Evolutionary conservation across 2,888 invertebrate species (phyloP).

Genomic region (Carterocephalus palaemon): DNA sequence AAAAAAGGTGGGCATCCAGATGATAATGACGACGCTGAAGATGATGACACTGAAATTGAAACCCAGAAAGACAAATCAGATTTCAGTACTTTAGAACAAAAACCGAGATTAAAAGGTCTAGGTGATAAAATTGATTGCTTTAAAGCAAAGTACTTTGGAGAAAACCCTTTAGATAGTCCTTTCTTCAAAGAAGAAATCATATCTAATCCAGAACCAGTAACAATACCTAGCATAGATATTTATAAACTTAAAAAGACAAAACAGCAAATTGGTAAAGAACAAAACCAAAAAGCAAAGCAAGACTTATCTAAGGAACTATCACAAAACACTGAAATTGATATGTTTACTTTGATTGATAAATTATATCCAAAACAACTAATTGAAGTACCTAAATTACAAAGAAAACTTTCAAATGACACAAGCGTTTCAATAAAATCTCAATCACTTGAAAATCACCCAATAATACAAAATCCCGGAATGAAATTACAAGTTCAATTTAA

Average conservation of each 20-base stretch:
- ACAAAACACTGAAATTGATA: slow-evolving; percentile 19
- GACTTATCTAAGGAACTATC: background rate
- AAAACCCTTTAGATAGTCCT: slow-evolving; percentile 86
- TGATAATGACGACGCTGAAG: slow-evolving; percentile 49
- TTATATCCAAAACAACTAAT: slow-evolving; percentile 11
- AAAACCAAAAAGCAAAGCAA: background rate
- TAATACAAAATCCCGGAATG: no score
- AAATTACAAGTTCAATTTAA: no score
- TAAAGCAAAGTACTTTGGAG: slow-evolving; percentile 86
- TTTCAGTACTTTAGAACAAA: slow-evolving; percentile 49
- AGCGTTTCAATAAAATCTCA: background rate
- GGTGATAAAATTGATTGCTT: slow-evolving; percentile 87
- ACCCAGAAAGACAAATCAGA: slow-evolving; percentile 43
- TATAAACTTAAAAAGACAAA: slow-evolving; percentile 31
- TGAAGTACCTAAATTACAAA: slow-evolving; percentile 2
- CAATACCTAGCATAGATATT: slow-evolving; percentile 39
- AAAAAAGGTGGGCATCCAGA: slow-evolving; percentile 54
- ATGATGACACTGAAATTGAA: slow-evolving; percentile 32
- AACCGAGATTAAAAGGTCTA: slow-evolving; percentile 79
- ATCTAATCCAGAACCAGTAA: slow-evolving; percentile 65
- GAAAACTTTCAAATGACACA: slow-evolving; percentile 9
- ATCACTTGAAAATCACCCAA: no score
- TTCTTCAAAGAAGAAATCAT: slow-evolving; percentile 81
- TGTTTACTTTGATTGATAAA: slow-evolving; percentile 20
- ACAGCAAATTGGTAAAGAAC: background rate